Percentiles rank a stretch among this genome's conserved stretches.
Evolutionary conservation across 2,797 vertebrate species (phyloP).

Genomic region (Threskiornis aethiopicus): DNA sequence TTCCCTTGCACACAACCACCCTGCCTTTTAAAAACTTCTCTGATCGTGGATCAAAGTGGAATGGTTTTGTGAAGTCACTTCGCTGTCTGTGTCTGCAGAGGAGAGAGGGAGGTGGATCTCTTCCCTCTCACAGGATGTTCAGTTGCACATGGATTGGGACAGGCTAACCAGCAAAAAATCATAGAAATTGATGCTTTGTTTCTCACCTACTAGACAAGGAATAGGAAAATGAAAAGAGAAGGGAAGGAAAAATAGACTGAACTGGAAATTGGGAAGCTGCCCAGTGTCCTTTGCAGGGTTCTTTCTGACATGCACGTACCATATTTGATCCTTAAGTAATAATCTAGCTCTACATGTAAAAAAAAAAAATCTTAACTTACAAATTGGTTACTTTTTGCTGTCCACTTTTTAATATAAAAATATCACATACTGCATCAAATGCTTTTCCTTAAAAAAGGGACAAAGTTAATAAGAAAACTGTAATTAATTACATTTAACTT

Average conservation of each 20-base stretch:
- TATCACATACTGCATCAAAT: not conserved
- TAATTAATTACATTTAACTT: not conserved
- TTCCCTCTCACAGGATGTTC: not conserved
- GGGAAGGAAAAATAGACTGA: not conserved
- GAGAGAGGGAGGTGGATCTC: not conserved
- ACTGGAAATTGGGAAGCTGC: not conserved
- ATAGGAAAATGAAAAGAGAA: not conserved
- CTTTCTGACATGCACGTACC: not conserved
- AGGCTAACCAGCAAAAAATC: not conserved
- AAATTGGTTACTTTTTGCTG: not conserved
- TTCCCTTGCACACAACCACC: not conserved
- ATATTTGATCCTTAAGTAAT: not conserved
- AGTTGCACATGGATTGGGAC: accelerated
- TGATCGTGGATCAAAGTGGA: not conserved
- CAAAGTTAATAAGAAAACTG: not conserved
- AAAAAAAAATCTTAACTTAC: not conserved
- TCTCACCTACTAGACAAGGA: not conserved
- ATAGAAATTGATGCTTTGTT: not conserved
- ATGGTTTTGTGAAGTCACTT: not conserved
- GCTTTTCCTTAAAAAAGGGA: not conserved
- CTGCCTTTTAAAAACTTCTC: not conserved
- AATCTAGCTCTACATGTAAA: not conserved
- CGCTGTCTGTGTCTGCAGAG: not conserved
- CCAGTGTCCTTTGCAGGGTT: not conserved
- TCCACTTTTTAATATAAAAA: not conserved